These are phyloP conservation scores for Heliconius erato DNA, from an alignment of 2,888 invertebrate genomes.

Conservation along the genomic window DNA sequence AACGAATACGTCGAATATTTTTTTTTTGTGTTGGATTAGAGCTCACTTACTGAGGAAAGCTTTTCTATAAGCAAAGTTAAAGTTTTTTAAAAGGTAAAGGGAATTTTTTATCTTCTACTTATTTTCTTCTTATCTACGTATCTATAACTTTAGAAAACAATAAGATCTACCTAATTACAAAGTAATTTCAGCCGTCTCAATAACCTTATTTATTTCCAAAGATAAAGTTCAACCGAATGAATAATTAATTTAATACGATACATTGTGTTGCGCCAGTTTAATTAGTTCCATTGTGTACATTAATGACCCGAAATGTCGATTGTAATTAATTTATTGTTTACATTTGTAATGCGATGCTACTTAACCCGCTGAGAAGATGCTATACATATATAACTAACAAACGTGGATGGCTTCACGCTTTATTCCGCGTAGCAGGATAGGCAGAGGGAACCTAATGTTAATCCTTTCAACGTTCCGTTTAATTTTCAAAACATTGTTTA, in stretches of 20 bases:
- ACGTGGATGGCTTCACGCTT: background rate
- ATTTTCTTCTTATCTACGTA: too few relatives aligned
- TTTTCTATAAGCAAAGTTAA: too few relatives aligned
- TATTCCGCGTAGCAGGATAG: background rate
- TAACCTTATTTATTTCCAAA: background rate
- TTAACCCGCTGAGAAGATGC: background rate
- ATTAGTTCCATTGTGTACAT: constrained; percentile 36
- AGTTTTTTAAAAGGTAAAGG: too few relatives aligned
- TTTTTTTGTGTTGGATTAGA: too few relatives aligned
- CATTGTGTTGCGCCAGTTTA: constrained; percentile 21
- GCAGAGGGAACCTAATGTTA: too few relatives aligned
- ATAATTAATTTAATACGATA: constrained; percentile 24
- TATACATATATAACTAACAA: background rate
- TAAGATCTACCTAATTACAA: background rate
- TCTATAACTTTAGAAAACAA: too few relatives aligned
- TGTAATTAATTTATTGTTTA: constrained; percentile 34
- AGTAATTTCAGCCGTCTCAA: background rate
- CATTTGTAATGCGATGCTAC: constrained; percentile 18
- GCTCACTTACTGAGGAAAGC: too few relatives aligned
- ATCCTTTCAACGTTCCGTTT: too few relatives aligned
- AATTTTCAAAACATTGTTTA: too few relatives aligned
- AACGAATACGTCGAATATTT: too few relatives aligned
- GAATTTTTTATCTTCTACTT: too few relatives aligned
- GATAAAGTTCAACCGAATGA: background rate
- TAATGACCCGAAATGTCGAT: constrained; percentile 27